Evolutionary conservation across 2,888 invertebrate species (phyloP).

Genomic region (Galeruca laticollis): DNA sequence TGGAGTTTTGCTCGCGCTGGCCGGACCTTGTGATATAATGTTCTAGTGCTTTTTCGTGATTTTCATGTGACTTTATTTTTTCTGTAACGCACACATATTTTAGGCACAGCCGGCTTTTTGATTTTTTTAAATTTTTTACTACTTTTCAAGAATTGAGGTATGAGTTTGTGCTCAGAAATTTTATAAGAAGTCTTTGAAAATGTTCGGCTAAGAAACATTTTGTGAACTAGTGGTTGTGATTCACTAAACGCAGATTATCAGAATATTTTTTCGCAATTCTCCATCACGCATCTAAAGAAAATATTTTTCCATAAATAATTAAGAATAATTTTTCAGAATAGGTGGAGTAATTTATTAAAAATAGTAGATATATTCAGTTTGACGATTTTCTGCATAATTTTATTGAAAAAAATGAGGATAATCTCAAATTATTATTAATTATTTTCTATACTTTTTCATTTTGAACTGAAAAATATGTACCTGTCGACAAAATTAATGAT

Average conservation of each 20-base stretch:
- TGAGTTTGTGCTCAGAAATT: constrained; percentile 8
- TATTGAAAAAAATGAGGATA: too few species aligned
- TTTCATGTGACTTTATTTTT: constrained; percentile 44
- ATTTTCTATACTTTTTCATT: too few species aligned
- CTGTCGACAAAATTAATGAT: neutral
- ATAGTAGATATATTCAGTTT: too few species aligned
- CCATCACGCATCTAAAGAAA: too few species aligned
- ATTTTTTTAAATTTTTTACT: constrained; percentile 21
- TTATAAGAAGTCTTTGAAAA: constrained; percentile 5
- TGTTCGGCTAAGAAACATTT: constrained; percentile 17
- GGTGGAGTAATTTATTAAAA: too few species aligned
- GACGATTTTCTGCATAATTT: too few species aligned
- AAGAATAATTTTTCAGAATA: too few species aligned
- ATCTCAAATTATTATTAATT: too few species aligned
- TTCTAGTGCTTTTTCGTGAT: constrained; percentile 36
- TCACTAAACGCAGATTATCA: too few species aligned
- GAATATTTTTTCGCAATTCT: too few species aligned
- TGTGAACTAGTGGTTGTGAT: constrained; percentile 2
- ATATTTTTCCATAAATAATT: too few species aligned
- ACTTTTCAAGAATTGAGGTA: constrained; percentile 28
- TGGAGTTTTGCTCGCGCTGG: constrained; percentile 46
- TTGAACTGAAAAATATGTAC: neutral
- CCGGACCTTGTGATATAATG: constrained; percentile 41
- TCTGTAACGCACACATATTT: constrained; percentile 28
- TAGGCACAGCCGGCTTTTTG: constrained; percentile 29